Evolutionary conservation across 2,797 vertebrate species (phyloP), one percentile per base, ranked within the genome.

Genomic region (Molossus molossus): DNA sequence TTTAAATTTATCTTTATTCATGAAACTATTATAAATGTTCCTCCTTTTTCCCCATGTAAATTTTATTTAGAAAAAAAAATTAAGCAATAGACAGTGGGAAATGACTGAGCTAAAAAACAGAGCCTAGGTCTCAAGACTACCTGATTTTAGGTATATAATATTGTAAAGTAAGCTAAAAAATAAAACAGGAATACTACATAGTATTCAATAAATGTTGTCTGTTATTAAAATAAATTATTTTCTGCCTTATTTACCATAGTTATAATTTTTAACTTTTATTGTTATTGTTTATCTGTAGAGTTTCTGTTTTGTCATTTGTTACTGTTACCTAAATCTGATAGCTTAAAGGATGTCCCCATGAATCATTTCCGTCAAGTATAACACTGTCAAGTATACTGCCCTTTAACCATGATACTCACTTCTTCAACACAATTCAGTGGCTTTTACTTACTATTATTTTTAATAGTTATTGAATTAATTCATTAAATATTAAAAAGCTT

Each of bases 131-230:
- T 82, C 53, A 87, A 69, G 9, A 70, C 27, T 25, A 79, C 9
- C 15, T 80, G 20, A 60, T 90, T 84, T 83, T 9, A 27, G 13
- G 3, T 53, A 88, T 70, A 29, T 9, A 87, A 53, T 13, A 87
- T 81, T 92, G 77, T 79, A 96, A 92, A 91, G 45, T 14, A 82
- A 86, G 48, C 27, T 57, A 17, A 80, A 64, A 82, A 64, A 82
- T 15, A 40, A 48, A 64, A 57, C 7, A 50, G 3, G 53, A 17
- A 77, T 57, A 37, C 6, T 20, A 20, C 17, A 33, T 89, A 80
- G 33, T 55, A n/a, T 48, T 80, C 40, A 95, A 48, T 7, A 86
- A 91, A 48, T 80, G 13, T 33, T 90, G 57, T 23, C 1, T 73
- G 50, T 53, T 90, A 37, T 84, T 60, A 75, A 87, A 93, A 57